Conservation (phyloP, 1,140 invertebrate species). For the Bradynema listronoti region DNA sequence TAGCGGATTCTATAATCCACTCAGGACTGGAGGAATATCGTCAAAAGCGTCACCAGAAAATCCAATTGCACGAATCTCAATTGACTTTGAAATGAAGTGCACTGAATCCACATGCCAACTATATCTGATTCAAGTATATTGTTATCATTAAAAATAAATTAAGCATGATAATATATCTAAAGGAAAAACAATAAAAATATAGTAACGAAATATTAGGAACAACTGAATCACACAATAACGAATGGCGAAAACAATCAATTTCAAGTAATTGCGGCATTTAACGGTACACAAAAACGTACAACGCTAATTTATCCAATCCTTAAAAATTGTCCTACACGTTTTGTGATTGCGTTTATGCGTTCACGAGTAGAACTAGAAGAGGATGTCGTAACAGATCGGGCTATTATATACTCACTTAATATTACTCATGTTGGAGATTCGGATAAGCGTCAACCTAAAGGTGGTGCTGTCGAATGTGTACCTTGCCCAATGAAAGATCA, state of each 20-base stretch:
- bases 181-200: not conserved
- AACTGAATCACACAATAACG: too few relatives aligned
- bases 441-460: constrained; percentile 4
- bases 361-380: constrained; percentile 41
- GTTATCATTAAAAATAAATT: constrained; percentile 1
- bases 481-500: constrained; percentile 61
- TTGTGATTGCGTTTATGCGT: constrained; percentile 65
- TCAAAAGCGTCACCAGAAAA: constrained; percentile 30
- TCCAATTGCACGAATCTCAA: constrained; percentile 34
- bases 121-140: constrained; percentile 59
- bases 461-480: constrained; percentile 62
- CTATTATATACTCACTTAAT: constrained; percentile 63
- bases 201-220: constrained; percentile 9
- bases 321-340: constrained; percentile 60
- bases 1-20: constrained; percentile 50
- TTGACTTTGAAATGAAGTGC: constrained; percentile 51
- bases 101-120: constrained; percentile 45
- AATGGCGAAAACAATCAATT: too few relatives aligned
- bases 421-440: constrained; percentile 65
- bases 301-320: constrained; percentile 59
- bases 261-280: constrained; percentile 57
- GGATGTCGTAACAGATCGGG: constrained; percentile 40
- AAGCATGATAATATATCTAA: not conserved
- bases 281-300: constrained; percentile 57
- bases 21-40: constrained; percentile 26